Percentiles rank a stretch among this genome's conserved stretches.
phyloP scores from a whole-genome alignment of 2,888 invertebrate species.

The Lathronympha strigana region DNA sequence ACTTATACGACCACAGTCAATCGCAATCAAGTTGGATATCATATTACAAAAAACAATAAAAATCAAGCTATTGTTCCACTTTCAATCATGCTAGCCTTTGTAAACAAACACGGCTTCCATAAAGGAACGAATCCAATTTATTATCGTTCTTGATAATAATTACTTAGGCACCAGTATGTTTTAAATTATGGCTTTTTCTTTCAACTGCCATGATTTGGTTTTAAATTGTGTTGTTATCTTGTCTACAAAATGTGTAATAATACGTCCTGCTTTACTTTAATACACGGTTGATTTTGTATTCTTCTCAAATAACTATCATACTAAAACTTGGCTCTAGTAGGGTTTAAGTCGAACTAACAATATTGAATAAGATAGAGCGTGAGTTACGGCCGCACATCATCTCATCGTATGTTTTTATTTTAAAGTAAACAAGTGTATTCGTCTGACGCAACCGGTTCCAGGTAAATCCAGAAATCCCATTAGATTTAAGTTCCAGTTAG shows the following conservation, averaged over 20 bases:
- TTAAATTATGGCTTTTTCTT: background rate
- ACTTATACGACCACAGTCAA: conserved; percentile 16
- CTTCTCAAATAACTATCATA: too few species aligned
- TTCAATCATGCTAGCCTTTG: conserved; percentile 1
- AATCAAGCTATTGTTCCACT: conserved; percentile 9
- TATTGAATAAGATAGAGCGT: too few species aligned
- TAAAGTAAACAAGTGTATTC: conserved; percentile 23
- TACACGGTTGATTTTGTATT: background rate
- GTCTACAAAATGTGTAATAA: background rate
- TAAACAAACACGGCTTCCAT: background rate
- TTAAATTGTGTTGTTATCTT: background rate
- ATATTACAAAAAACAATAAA: conserved; percentile 17
- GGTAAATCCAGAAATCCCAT: conserved; percentile 3
- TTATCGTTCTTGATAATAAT: background rate
- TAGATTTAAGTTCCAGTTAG: background rate
- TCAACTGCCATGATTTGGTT: background rate
- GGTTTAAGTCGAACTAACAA: background rate
- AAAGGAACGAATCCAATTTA: background rate
- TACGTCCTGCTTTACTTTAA: background rate
- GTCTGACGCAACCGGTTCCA: conserved; percentile 18
- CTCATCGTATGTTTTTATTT: conserved; percentile 17
- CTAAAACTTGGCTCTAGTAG: too few species aligned
- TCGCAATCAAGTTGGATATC: conserved; percentile 6
- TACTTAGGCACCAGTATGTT: background rate
- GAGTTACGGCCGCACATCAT: background rate